Percentiles rank a stretch among this genome's conserved stretches.
Conservation (phyloP, 2,888 invertebrate species). For the Nomada ruficornis region DNA sequence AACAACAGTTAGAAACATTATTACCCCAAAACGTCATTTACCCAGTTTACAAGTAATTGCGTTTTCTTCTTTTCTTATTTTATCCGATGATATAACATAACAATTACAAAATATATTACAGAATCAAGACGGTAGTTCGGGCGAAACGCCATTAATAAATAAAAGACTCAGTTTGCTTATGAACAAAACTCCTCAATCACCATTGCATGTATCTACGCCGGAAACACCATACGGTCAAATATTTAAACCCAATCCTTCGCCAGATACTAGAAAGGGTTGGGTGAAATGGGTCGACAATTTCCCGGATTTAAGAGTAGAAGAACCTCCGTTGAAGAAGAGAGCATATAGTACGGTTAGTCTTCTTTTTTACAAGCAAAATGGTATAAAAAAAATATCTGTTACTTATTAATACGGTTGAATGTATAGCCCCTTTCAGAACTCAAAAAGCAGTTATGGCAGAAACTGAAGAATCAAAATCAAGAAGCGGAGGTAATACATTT, state of each 20-base stretch:
- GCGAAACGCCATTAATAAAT: conserved; percentile 75
- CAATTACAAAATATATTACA: conserved; percentile 32
- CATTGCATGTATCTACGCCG: conserved; percentile 85
- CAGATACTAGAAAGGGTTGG: conserved; percentile 85
- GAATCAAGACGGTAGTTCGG: conserved; percentile 44
- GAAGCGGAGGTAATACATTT: conserved; percentile 61
- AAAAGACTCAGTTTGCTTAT: conserved; percentile 75
- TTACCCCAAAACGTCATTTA: conserved; percentile 74
- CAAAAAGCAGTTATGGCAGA: conserved; percentile 82
- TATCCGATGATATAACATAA: not conserved
- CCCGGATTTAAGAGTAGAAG: conserved; percentile 82
- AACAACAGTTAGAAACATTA: conserved; percentile 56
- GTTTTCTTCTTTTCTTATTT: not conserved
- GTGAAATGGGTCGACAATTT: conserved; percentile 85
- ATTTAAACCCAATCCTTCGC: conserved; percentile 85
- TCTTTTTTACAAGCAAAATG: not conserved
- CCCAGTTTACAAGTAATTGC: conserved; percentile 58
- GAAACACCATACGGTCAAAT: conserved; percentile 86
- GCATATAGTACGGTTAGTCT: conserved; percentile 82
- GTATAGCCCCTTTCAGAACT: conserved; percentile 82
- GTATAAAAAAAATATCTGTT: conserved; percentile 1
- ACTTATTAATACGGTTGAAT: conserved; percentile 7
- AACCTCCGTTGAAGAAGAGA: conserved; percentile 78
- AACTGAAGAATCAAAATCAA: conserved; percentile 74
- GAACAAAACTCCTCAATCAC: conserved; percentile 82